These are phyloP conservation scores for Anolis apletophallus DNA, from an alignment of 2,797 vertebrate genomes.

Conservation along the genomic window DNA sequence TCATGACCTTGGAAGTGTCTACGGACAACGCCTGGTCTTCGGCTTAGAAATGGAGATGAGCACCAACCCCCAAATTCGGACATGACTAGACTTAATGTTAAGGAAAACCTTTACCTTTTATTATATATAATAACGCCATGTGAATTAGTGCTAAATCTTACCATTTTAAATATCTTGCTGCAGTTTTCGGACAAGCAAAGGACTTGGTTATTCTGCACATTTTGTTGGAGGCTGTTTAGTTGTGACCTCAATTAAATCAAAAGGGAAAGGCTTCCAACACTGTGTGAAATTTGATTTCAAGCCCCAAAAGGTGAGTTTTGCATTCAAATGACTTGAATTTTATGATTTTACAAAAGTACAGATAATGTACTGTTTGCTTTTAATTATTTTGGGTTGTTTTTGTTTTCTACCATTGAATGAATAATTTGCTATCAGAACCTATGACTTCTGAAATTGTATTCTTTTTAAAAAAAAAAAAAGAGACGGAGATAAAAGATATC, in stretches of 20 bases:
- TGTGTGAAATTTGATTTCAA: conserved; percentile 99
- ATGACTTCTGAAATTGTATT: not conserved
- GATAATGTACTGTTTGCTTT: not conserved
- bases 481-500: not conserved
- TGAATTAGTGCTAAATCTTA: conserved; percentile 27
- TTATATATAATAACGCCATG: conserved; percentile 1
- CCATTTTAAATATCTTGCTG: conserved; percentile 25
- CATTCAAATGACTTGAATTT: not conserved
- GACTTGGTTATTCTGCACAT: conserved; percentile 97
- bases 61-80: too few relatives aligned
- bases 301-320: conserved; percentile 91
- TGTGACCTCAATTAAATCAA: conserved; percentile 96
- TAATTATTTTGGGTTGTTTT: not conserved
- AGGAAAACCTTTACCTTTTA: too few relatives aligned
- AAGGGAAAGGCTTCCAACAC: conserved; percentile 98
- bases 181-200: conserved; percentile 98
- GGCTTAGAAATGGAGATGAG: too few relatives aligned
- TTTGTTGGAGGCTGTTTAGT: conserved; percentile 97
- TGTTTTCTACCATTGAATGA: not conserved
- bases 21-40: too few relatives aligned
- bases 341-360: not conserved
- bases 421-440: not conserved
- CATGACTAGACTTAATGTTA: too few relatives aligned
- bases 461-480: not conserved
- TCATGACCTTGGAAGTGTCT: too few relatives aligned